These are phyloP conservation scores for Cabera pusaria DNA, from an alignment of 2,888 invertebrate genomes.

Conservation along the genomic window DNA sequence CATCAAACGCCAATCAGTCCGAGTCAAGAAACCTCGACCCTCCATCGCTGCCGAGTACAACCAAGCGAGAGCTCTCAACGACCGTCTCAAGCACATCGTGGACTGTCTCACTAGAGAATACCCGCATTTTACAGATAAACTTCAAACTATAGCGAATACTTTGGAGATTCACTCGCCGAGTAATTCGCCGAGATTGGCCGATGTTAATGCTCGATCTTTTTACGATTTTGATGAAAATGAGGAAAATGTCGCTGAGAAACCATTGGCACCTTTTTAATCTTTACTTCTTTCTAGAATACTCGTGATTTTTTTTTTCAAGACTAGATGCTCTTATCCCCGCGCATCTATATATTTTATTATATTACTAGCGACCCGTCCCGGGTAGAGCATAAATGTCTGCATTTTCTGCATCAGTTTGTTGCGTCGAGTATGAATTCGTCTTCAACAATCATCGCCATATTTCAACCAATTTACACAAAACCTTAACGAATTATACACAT, in stretches of 20 bases:
- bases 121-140: conserved; percentile 77
- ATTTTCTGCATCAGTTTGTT: no score
- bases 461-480: no score
- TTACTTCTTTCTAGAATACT: no score
- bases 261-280: conserved; percentile 33
- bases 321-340: no score
- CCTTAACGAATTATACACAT: no score
- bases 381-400: no score
- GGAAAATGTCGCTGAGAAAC: conserved; percentile 52
- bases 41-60: conserved; percentile 80
- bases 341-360: no score
- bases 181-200: conserved; percentile 50
- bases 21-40: conserved; percentile 66
- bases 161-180: conserved; percentile 66
- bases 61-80: conserved; percentile 83
- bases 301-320: no score
- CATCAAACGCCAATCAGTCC: conserved; percentile 64
- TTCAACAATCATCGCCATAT: no score
- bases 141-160: conserved; percentile 71
- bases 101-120: conserved; percentile 84
- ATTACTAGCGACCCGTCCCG: no score
- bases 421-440: no score
- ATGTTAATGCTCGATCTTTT: conserved; percentile 28
- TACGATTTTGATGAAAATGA: conserved; percentile 31
- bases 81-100: conserved; percentile 82